These are phyloP conservation scores for Parnassius mnemosyne DNA, from an alignment of 2,888 invertebrate species.

Conservation along the genomic window DNA sequence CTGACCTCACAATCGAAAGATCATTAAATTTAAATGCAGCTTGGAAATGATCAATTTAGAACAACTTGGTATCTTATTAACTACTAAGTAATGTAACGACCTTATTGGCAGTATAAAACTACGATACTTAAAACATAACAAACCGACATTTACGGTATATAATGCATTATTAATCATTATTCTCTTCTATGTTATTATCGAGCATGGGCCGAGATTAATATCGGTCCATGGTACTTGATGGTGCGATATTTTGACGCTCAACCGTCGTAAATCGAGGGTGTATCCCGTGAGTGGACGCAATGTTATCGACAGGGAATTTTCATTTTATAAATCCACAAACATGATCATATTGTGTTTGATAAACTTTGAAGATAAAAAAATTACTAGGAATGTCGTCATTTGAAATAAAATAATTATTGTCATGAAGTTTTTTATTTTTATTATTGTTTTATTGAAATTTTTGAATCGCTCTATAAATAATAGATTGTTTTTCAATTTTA, in stretches of 20 bases:
- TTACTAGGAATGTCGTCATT: no score
- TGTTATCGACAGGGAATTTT: background rate
- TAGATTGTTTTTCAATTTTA: no score
- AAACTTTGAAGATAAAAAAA: no score
- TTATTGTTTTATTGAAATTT: no score
- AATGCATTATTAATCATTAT: slow-evolving; percentile 17
- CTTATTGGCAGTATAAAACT: background rate
- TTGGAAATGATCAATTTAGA: background rate
- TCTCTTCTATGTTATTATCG: slow-evolving; percentile 8
- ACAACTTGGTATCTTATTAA: background rate
- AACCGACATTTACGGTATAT: slow-evolving; percentile 3
- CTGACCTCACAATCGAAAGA: slow-evolving; percentile 3
- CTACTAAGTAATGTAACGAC: background rate
- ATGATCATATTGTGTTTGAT: no score
- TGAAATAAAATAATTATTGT: no score
- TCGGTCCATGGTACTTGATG: slow-evolving; percentile 1
- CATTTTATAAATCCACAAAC: no score
- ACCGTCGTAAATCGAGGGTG: slow-evolving; percentile 21
- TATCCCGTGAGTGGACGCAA: background rate
- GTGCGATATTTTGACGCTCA: slow-evolving; percentile 23
- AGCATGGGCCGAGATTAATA: slow-evolving; percentile 13
- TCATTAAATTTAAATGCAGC: background rate
- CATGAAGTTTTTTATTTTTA: no score
- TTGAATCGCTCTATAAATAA: no score
- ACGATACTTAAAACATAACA: slow-evolving; percentile 1